These are phyloP conservation scores for Parazoanthus swiftii DNA, from an alignment of 92 coral and sea anemone species.

Conservation along the genomic window DNA sequence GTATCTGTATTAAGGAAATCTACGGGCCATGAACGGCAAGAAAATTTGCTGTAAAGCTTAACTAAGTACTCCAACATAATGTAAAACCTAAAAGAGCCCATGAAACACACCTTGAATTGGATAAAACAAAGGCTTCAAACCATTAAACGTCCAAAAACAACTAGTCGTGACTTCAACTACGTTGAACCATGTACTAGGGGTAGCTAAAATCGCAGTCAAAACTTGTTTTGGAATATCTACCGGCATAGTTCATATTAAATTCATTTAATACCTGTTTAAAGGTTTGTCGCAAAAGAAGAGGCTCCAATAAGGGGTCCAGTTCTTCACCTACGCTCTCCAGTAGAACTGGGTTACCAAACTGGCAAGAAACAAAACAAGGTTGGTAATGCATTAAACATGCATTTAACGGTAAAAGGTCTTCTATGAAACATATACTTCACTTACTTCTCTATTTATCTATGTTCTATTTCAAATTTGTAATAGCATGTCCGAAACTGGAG, in stretches of 20 bases:
- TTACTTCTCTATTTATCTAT: too few relatives aligned
- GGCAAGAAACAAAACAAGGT: conserved; percentile 7
- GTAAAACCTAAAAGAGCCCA: too few relatives aligned
- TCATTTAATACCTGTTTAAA: conserved; percentile 79
- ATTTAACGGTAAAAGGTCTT: not conserved
- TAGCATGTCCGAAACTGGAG: too few relatives aligned
- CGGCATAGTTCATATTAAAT: not conserved
- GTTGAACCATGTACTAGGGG: not conserved
- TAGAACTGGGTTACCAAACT: conserved; percentile 97
- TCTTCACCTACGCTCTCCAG: conserved; percentile 98
- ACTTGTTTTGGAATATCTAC: not conserved
- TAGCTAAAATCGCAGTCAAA: not conserved
- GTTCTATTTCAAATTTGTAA: too few relatives aligned
- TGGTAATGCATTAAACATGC: not conserved
- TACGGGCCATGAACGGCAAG: too few relatives aligned
- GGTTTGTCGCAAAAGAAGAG: conserved; percentile 86
- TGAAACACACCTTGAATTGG: too few relatives aligned
- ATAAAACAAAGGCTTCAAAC: not conserved
- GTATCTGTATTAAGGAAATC: too few relatives aligned
- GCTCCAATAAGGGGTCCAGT: conserved; percentile 90
- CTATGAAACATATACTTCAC: too few relatives aligned
- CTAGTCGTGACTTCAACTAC: too few relatives aligned
- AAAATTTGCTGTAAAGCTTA: too few relatives aligned
- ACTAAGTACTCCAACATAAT: too few relatives aligned
- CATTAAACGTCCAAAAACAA: not conserved